phyloP scores from a whole-genome alignment of 92 coral and sea anemone species.

The Palythoa caribaeorum region DNA sequence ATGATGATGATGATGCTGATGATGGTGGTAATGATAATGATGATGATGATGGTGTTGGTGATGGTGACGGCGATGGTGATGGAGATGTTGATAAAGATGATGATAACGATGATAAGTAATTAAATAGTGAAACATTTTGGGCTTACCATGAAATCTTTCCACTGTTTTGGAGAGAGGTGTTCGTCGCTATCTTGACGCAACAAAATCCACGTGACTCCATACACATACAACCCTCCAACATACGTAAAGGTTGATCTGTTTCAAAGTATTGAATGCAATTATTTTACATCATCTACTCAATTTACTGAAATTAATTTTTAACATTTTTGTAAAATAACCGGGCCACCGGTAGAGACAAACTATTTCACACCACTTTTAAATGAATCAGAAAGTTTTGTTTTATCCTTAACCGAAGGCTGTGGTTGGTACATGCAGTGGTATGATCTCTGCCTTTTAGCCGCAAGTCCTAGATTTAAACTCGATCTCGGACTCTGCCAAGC shows the following conservation, averaged over 20 bases:
- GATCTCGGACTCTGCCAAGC: too few species aligned
- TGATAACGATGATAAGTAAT: neutral
- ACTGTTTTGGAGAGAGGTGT: conserved; percentile 59
- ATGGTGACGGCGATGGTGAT: too few species aligned
- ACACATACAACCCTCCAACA: conserved; percentile 77
- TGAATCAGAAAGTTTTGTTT: too few species aligned
- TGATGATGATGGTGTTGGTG: too few species aligned
- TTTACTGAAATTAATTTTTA: neutral
- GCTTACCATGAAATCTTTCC: conserved; percentile 85
- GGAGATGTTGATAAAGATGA: neutral
- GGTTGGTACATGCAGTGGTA: too few species aligned
- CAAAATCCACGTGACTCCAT: conserved; percentile 75
- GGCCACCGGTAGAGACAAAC: too few species aligned
- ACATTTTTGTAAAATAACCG: neutral
- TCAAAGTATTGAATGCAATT: neutral
- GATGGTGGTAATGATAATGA: too few species aligned
- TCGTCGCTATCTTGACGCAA: conserved; percentile 62
- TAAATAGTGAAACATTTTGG: neutral
- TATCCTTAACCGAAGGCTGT: too few species aligned
- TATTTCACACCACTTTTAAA: too few species aligned
- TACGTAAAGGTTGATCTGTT: conserved; percentile 82
- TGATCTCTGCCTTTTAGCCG: too few species aligned
- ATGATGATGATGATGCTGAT: too few species aligned
- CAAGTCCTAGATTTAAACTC: too few species aligned
- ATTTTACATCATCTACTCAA: neutral